Evolutionary conservation across 2,797 vertebrate genomes (phyloP).

Genomic region (Eremophila alpestris): DNA sequence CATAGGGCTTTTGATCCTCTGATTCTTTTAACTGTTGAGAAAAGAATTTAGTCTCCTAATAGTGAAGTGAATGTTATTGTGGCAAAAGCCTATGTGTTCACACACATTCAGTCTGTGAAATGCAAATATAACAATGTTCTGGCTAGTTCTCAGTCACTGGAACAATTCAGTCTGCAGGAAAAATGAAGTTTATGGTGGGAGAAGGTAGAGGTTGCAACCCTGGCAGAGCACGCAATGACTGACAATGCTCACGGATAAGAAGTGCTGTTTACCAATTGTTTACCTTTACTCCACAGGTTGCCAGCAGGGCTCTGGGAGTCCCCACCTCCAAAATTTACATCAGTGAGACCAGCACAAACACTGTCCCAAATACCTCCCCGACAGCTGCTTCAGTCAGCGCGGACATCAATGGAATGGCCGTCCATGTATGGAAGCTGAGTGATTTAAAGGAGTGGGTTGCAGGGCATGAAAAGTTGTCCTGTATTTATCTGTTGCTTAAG

Average conservation of each 20-base stretch:
- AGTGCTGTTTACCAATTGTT: background rate
- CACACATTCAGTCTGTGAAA: background rate
- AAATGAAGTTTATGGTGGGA: background rate
- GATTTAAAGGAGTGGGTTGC: background rate
- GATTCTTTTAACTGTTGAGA: background rate
- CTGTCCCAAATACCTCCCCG: constrained; percentile 91
- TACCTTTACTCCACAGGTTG: constrained; percentile 79
- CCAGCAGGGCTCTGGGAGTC: constrained; percentile 85
- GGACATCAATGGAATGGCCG: constrained; percentile 91
- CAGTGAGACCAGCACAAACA: constrained; percentile 93
- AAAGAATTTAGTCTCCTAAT: background rate
- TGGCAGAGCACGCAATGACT: background rate
- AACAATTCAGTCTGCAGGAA: background rate
- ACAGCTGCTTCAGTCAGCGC: constrained; percentile 91
- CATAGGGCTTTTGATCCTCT: background rate
- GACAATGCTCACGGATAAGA: background rate
- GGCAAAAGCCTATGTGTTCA: background rate
- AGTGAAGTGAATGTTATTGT: background rate
- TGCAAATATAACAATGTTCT: background rate
- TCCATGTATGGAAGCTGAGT: constrained; percentile 74
- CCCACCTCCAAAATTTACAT: constrained; percentile 87
- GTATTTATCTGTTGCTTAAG: background rate
- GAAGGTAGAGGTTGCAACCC: background rate
- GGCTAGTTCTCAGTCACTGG: background rate
- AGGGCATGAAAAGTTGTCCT: background rate